A percentile compares a stretch with the other conserved stretches of the same genome.
Conservation (phyloP, 2,797 vertebrate genomes). For the Pipistrellus kuhlii region DNA sequence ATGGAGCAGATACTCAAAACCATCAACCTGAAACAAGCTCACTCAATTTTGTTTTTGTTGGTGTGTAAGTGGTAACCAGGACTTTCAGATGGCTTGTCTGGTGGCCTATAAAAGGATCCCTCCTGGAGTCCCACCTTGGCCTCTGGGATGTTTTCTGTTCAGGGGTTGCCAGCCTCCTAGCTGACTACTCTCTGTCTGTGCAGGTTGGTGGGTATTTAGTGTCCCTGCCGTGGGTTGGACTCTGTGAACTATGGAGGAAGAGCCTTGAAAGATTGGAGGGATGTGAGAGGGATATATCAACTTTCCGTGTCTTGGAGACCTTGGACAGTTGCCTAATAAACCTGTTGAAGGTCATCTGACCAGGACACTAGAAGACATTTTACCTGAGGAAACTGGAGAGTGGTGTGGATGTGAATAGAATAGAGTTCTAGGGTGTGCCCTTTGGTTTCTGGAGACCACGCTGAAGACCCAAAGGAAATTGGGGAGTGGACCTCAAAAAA, state of each 20-base stretch:
- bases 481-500: constrained; percentile 45
- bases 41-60: constrained; percentile 17
- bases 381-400: background rate
- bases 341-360: background rate
- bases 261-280: background rate
- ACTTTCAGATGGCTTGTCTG: background rate
- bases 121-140: background rate
- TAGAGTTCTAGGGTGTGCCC: background rate
- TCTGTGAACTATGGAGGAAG: background rate
- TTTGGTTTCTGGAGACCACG: constrained; percentile 33
- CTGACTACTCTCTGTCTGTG: background rate
- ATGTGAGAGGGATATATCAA: too few species aligned
- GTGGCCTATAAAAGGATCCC: background rate
- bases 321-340: background rate
- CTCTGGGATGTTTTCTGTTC: background rate
- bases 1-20: background rate
- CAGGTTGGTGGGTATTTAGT: background rate
- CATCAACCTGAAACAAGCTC: background rate
- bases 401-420: background rate
- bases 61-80: background rate
- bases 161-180: background rate
- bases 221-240: background rate
- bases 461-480: constrained; percentile 34
- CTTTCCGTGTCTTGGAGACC: background rate
- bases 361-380: background rate